Percentiles rank a stretch among this genome's conserved stretches.
These are phyloP conservation scores for Rhinichthys klamathensis DNA, from an alignment of 2,113 vertebrate species.

Conservation along the genomic window DNA sequence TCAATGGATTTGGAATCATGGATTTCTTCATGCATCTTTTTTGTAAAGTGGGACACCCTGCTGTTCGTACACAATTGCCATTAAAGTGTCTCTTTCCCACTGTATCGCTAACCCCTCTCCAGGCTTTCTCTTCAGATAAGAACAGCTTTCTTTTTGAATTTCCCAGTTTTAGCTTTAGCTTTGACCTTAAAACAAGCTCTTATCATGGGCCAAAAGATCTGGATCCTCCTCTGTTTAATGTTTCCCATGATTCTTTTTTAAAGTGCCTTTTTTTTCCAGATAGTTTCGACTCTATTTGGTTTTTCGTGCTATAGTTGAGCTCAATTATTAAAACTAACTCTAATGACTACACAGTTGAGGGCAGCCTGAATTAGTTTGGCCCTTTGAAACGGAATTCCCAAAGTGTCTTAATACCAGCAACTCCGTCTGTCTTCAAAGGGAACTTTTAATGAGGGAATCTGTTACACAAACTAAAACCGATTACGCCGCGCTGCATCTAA, in stretches of 20 bases:
- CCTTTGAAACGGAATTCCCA: conserved; percentile 70
- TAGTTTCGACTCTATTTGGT: not conserved
- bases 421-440: conserved; percentile 65
- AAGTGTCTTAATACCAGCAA: conserved; percentile 56
- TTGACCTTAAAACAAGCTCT: conserved; percentile 10
- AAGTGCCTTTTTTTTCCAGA: not conserved
- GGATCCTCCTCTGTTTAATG: not conserved
- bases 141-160: conserved; percentile 14
- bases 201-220: not conserved
- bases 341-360: conserved; percentile 58
- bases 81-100: conserved; percentile 46
- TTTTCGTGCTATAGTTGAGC: conserved; percentile 35
- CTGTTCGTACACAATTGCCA: conserved; percentile 35
- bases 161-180: not conserved
- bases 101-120: conserved; percentile 27
- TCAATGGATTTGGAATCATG: conserved; percentile 52
- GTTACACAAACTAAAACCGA: conserved; percentile 64
- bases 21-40: conserved; percentile 48
- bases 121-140: not conserved
- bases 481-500: conserved; percentile 57
- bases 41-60: conserved; percentile 27
- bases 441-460: conserved; percentile 71
- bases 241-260: not conserved
- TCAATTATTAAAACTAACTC: conserved; percentile 57
- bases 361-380: conserved; percentile 50